Conservation (phyloP, 2,888 invertebrate species). For the Agrilus biguttatus region DNA sequence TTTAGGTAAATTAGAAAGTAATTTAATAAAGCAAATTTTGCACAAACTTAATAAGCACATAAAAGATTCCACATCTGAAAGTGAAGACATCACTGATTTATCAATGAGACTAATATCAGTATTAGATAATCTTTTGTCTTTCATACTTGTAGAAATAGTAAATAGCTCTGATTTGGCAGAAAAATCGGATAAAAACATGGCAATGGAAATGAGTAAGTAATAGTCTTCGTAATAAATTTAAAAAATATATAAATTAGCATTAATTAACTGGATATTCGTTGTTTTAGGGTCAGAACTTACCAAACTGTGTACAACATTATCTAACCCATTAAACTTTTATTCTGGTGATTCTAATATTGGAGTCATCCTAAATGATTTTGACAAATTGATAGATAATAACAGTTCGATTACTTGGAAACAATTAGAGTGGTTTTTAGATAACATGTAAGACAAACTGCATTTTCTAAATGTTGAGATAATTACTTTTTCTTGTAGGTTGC, state of each 20-base stretch:
- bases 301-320: constrained; percentile 29
- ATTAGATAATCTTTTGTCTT: constrained; percentile 28
- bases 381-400: constrained; percentile 41
- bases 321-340: constrained; percentile 50
- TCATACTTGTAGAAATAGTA: constrained; percentile 27
- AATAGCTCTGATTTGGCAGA: constrained; percentile 21
- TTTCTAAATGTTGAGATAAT: constrained; percentile 1
- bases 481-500: constrained; percentile 33
- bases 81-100: constrained; percentile 21
- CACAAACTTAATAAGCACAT: constrained; percentile 23
- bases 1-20: constrained; percentile 38
- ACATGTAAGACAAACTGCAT: constrained; percentile 37
- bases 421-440: constrained; percentile 51
- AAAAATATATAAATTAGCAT: too few relatives aligned
- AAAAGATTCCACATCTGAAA: constrained; percentile 20
- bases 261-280: not conserved
- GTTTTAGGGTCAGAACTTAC: constrained; percentile 33
- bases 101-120: constrained; percentile 22
- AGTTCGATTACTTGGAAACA: constrained; percentile 54
- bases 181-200: constrained; percentile 24
- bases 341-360: constrained; percentile 40
- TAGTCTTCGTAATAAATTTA: not conserved
- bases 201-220: constrained; percentile 25
- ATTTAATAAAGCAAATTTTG: constrained; percentile 31
- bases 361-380: constrained; percentile 45